Conservation (phyloP, 1,140 invertebrate genomes). For the Berghia stephanieae region DNA sequence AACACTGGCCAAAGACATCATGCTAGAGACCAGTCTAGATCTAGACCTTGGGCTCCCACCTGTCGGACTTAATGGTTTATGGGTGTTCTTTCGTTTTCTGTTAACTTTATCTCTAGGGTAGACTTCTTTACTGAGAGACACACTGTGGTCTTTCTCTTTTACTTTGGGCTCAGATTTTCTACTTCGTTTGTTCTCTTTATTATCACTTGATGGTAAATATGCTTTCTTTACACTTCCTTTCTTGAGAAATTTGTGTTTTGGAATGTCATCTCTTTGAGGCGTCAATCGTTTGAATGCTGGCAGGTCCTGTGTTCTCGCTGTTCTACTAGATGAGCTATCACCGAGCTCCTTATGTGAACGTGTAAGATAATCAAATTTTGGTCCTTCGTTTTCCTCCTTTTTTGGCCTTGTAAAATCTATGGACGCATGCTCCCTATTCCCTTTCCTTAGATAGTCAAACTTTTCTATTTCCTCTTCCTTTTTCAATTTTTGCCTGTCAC, state of each 20-base stretch:
- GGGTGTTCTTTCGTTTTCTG: neutral
- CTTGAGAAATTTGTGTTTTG: constrained; percentile 27
- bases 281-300: neutral
- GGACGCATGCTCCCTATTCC: too few relatives aligned
- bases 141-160: neutral
- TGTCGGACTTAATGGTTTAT: neutral
- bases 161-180: neutral
- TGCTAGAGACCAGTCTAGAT: constrained; percentile 46
- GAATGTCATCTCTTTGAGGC: neutral
- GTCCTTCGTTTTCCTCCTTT: too few relatives aligned
- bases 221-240: neutral
- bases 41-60: constrained; percentile 22
- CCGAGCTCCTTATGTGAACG: too few relatives aligned
- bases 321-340: neutral
- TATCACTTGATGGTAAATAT: neutral
- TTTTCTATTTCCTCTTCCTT: neutral
- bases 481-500: neutral
- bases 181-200: neutral
- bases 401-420: too few relatives aligned
- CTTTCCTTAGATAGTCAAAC: neutral
- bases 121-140: neutral
- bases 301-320: neutral
- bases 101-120: constrained; percentile 15
- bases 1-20: constrained; percentile 57
- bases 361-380: too few relatives aligned